phyloP scores from a whole-genome alignment of 2,888 invertebrate genomes.

The Nesidiocoris tenuis region DNA sequence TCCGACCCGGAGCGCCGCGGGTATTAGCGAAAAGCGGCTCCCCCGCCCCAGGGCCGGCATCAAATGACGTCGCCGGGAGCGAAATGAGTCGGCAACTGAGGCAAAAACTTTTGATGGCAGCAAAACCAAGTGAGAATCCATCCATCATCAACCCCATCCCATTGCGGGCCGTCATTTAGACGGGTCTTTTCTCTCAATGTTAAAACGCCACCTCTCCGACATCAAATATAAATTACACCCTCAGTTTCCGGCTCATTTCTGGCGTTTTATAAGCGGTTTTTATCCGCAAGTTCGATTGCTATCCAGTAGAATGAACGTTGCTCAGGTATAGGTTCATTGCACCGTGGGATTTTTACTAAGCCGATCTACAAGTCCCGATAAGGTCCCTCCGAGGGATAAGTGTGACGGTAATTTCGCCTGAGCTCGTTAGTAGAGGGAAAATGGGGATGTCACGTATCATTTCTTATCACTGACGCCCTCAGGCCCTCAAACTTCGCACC shows the following conservation, averaged over 20 bases:
- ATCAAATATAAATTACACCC: conserved; percentile 4
- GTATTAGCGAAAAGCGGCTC: conserved; percentile 1
- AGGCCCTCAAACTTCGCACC: no score
- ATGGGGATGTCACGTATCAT: no score
- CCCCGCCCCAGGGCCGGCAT: not conserved
- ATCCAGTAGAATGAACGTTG: no score
- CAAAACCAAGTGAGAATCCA: conserved; percentile 26
- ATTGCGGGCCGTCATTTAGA: not conserved
- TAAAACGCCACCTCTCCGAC: not conserved
- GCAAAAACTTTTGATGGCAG: conserved; percentile 17
- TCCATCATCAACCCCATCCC: conserved; percentile 12
- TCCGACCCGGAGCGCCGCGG: not conserved
- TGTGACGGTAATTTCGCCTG: no score
- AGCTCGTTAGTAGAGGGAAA: no score
- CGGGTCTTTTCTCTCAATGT: conserved; percentile 1
- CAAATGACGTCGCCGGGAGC: not conserved
- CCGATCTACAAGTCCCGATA: no score
- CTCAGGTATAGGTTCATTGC: no score
- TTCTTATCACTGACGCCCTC: no score
- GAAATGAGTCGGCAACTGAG: conserved; percentile 6
- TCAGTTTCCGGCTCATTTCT: not conserved
- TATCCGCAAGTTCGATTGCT: no score
- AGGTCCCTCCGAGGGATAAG: no score
- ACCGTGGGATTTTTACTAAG: no score
- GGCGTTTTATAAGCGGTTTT: no score